Percentiles rank a stretch among this genome's conserved stretches.
Conservation (phyloP, 2,888 invertebrate genomes). For the Tridacna gigas region DNA sequence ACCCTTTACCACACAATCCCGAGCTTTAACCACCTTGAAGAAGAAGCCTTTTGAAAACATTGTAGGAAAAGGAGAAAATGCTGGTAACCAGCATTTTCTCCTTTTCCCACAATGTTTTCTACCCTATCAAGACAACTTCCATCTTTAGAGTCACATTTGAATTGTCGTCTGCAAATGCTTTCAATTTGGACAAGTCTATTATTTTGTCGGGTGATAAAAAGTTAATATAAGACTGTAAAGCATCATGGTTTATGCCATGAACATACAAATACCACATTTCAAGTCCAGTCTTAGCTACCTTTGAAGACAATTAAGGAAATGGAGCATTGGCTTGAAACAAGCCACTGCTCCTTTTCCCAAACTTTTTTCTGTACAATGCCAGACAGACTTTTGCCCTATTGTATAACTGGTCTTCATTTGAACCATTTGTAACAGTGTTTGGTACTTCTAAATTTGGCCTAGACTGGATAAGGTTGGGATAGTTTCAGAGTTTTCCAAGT, state of each 20-base stretch:
- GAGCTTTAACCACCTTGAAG: too few species aligned
- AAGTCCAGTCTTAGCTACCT: neutral
- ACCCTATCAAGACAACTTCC: too few species aligned
- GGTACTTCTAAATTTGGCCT: neutral
- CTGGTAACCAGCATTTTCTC: neutral
- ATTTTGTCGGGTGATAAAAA: neutral
- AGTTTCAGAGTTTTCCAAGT: too few species aligned
- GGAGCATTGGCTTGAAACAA: neutral
- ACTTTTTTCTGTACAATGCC: neutral
- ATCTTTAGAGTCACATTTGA: too few species aligned
- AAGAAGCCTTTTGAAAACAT: too few species aligned
- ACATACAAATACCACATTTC: neutral
- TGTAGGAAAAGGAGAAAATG: too few species aligned
- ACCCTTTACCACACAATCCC: too few species aligned
- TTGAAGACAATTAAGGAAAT: too few species aligned
- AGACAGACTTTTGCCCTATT: too few species aligned
- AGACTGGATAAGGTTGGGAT: too few species aligned
- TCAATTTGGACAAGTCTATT: neutral
- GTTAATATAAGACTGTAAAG: too few species aligned
- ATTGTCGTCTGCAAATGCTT: neutral
- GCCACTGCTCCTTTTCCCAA: neutral
- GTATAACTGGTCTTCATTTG: neutral
- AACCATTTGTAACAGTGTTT: neutral
- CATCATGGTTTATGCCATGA: neutral
- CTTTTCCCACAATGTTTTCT: too few species aligned